A percentile compares a stretch with the other conserved stretches of the same genome.
These are phyloP conservation scores for Apotomis betuletana DNA, from an alignment of 2,888 invertebrate species.

Conservation along the genomic window DNA sequence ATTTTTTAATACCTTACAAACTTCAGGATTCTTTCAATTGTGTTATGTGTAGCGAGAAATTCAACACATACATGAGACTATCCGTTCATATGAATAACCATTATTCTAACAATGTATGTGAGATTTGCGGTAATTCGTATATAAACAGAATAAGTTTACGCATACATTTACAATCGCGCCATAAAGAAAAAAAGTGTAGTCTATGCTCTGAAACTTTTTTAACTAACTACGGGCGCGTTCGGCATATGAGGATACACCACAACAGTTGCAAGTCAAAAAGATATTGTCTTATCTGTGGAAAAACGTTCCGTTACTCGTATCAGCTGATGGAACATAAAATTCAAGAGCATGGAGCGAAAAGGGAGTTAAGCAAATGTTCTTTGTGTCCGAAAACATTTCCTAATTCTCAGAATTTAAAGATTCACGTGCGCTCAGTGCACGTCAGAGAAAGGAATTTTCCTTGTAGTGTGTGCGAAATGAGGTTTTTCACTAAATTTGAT, in stretches of 20 bases:
- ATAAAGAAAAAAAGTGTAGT: constrained; percentile 36
- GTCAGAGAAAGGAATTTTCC: constrained; percentile 33
- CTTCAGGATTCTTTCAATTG: constrained; percentile 38
- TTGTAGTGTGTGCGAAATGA: constrained; percentile 35
- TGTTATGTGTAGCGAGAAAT: constrained; percentile 34
- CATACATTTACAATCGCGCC: constrained; percentile 34
- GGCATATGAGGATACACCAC: constrained; percentile 34
- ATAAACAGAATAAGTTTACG: constrained; percentile 30
- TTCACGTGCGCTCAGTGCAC: constrained; percentile 38
- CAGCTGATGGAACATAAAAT: constrained; percentile 33
- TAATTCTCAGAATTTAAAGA: constrained; percentile 21
- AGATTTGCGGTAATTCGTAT: constrained; percentile 37
- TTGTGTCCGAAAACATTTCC: constrained; percentile 38
- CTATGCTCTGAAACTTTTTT: constrained; percentile 36
- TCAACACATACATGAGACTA: constrained; percentile 29
- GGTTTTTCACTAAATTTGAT: constrained; percentile 39
- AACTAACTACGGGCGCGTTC: constrained; percentile 20
- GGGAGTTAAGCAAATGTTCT: constrained; percentile 31
- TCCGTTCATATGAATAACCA: constrained; percentile 41
- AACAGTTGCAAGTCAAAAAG: constrained; percentile 31
- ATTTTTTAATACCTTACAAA: constrained; percentile 41
- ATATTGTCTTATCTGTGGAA: constrained; percentile 38
- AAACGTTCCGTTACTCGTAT: constrained; percentile 36
- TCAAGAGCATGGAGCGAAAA: constrained; percentile 37
- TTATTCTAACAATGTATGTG: constrained; percentile 39